A percentile compares a stretch with the other conserved stretches of the same genome.
Conservation (phyloP, 2,113 vertebrate genomes). For the Pycnonotus jocosus region DNA sequence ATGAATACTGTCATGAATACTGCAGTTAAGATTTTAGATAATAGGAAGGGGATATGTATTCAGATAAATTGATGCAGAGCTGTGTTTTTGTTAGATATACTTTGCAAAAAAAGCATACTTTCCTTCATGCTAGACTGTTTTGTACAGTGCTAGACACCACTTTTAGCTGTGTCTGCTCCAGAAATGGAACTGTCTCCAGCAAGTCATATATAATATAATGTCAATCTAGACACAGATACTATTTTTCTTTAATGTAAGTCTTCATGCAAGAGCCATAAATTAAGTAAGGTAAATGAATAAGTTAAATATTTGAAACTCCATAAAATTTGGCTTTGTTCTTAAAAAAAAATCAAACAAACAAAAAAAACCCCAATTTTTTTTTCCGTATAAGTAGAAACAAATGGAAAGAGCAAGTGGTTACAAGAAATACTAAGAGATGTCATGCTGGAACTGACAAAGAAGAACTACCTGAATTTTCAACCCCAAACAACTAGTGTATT, state of each 20-base stretch:
- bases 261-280: background rate
- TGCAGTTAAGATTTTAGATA: background rate
- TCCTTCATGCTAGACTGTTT: background rate
- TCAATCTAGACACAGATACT: background rate
- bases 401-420: background rate
- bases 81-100: background rate
- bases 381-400: background rate
- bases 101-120: background rate
- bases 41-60: background rate
- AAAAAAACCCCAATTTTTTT: background rate
- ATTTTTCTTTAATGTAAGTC: background rate
- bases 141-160: background rate
- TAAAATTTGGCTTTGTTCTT: background rate
- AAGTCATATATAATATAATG: background rate
- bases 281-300: background rate
- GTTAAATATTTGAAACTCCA: background rate
- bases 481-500: background rate
- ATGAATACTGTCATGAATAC: background rate
- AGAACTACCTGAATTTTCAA: background rate
- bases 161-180: background rate
- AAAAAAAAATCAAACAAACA: background rate
- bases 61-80: background rate
- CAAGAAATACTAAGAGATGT: background rate
- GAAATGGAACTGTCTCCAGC: background rate
- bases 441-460: background rate